Base-by-base conservation (phyloP, 2,797 vertebrate species). In the Pampus argenteus region DNA sequence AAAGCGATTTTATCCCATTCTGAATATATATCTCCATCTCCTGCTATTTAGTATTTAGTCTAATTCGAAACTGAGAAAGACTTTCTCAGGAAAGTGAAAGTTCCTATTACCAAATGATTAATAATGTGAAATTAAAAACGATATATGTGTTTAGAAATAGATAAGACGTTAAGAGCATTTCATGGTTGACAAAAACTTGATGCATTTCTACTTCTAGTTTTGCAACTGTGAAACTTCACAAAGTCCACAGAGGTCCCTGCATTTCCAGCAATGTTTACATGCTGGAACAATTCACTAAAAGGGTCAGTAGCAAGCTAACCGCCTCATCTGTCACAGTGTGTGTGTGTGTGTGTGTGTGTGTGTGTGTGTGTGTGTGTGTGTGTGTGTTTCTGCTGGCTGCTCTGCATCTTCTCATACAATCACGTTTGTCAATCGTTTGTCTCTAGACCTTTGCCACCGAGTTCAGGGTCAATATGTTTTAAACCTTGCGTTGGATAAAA, bases 241-340 rank as follows among this genome's bases (percentile, higher is more conserved):
- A 28, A 58, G 26, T 62, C 28, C 13, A 15, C 0, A 0, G 28
- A 17, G 9, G 17, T 40, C 38, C 38, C 8, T 4, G 3, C 18
- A 60, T 80, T 83, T 74, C 58, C 61, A 70, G 71, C 36, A 66
- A 73, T 62, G 49, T 81, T 71, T 62, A 36, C 51, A 42, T 10
- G 13, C 26, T 34, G 26, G 50, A 55, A 42, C 15, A 9, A 29
- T 79, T 85, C 38, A 59, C 66, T 40, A 18, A 74, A 70, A 55
- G 52, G 17, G 66, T 77, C 65, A 49, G 34, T 44, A 48, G 36
- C 78, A 57, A 29, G 64, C 60, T 66, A 77, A 18, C 8, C 17
- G 68, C 47, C 44, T 71, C 66, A 9, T 58, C 58, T 26, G 38
- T 17, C 25, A 48, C 15, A 13, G 20, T 23, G 22, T 14, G 5